These are phyloP conservation scores for Chironomus tentans DNA, from an alignment of 2,888 invertebrate species.

Conservation along the genomic window DNA sequence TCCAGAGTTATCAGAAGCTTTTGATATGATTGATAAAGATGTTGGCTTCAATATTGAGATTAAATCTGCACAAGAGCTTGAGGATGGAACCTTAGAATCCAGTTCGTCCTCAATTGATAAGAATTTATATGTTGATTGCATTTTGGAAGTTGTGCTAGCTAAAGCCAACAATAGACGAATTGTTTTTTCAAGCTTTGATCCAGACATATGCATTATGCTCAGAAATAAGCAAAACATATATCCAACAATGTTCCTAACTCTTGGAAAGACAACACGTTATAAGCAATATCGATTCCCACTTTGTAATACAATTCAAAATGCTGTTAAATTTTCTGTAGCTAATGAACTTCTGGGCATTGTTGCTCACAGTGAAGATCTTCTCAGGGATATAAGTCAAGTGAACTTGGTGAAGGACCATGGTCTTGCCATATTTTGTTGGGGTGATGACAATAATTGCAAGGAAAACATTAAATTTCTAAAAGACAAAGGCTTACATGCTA, in stretches of 20 bases:
- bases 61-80: conserved; percentile 88
- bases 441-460: conserved; percentile 87
- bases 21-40: conserved; percentile 71
- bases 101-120: conserved; percentile 76
- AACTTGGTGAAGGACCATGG: conserved; percentile 69
- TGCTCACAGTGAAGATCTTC: conserved; percentile 84
- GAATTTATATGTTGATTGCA: conserved; percentile 83
- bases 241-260: conserved; percentile 90
- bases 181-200: conserved; percentile 91
- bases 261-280: conserved; percentile 62
- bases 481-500: conserved; percentile 83
- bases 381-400: conserved; percentile 72
- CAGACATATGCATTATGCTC: conserved; percentile 90
- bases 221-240: conserved; percentile 92
- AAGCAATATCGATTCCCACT: conserved; percentile 70
- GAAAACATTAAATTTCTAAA: conserved; percentile 78
- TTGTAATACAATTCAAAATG: conserved; percentile 69
- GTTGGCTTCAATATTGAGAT: conserved; percentile 96
- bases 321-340: conserved; percentile 71
- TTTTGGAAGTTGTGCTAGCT: conserved; percentile 72
- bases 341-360: conserved; percentile 82
- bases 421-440: conserved; percentile 93
- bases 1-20: conserved; percentile 74
- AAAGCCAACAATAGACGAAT: conserved; percentile 73
- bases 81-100: conserved; percentile 79